Percentiles rank a stretch among this genome's conserved stretches.
These are phyloP conservation scores for Pseudomyrmex sp. DNA, from an alignment of 1,140 invertebrate genomes.

Conservation along the genomic window DNA sequence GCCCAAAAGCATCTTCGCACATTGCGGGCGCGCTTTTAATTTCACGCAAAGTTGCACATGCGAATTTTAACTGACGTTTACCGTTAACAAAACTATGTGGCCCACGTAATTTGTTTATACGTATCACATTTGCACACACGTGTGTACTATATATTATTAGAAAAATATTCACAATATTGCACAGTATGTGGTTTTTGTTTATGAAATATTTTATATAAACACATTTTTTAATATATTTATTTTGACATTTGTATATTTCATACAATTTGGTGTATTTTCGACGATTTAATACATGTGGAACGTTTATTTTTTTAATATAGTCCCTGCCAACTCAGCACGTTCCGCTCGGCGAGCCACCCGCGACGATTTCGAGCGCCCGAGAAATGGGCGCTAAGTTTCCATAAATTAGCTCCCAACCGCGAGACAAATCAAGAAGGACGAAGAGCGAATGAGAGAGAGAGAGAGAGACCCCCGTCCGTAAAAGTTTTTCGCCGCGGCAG, in stretches of 20 bases:
- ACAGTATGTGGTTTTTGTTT: neutral
- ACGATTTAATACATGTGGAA: neutral
- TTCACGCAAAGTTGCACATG: conserved; percentile 38
- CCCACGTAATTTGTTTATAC: conserved; percentile 30
- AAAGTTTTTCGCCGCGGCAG: conserved; percentile 55
- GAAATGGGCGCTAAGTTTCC: conserved; percentile 16
- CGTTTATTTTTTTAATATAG: conserved; percentile 8
- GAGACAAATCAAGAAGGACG: conserved; percentile 30
- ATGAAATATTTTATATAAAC: neutral
- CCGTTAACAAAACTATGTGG: conserved; percentile 44
- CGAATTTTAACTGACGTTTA: conserved; percentile 45
- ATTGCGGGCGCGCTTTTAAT: conserved; percentile 56
- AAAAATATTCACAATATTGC: conserved; percentile 34
- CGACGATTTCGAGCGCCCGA: neutral
- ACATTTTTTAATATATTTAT: neutral
- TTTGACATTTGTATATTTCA: neutral
- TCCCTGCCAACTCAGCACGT: too few species aligned
- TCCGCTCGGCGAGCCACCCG: neutral
- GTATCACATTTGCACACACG: too few species aligned
- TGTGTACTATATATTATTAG: neutral
- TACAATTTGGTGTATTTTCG: neutral
- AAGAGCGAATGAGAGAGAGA: neutral
- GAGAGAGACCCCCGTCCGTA: neutral
- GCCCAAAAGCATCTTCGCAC: conserved; percentile 53
- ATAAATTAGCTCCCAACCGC: conserved; percentile 50